Evolutionary conservation across 1,140 invertebrate genomes (phyloP).

Genomic region (Sminthurinus signatus): DNA sequence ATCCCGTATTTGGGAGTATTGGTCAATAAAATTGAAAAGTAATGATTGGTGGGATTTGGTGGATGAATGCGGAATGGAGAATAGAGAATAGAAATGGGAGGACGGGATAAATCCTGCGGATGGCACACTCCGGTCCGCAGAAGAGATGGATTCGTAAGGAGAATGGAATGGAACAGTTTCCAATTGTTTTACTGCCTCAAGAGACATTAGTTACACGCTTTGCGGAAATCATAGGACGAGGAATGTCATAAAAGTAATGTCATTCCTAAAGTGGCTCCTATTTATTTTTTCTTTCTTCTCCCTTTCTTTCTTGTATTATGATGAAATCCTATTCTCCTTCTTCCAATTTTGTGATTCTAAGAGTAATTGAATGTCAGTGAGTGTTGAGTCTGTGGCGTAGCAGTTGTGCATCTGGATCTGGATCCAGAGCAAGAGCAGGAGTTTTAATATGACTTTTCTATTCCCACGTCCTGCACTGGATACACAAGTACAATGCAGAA

Average conservation of each 20-base stretch:
- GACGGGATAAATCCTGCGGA: too few relatives aligned
- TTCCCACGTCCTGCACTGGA: too few relatives aligned
- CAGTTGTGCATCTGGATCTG: neutral
- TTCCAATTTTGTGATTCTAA: slow-evolving; percentile 7
- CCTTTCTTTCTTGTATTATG: neutral
- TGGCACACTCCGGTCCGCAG: too few relatives aligned
- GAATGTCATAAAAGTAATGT: slow-evolving; percentile 7
- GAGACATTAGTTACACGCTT: neutral
- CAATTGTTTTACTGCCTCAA: neutral
- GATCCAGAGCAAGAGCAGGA: too few relatives aligned
- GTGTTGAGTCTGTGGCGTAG: neutral
- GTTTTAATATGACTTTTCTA: too few relatives aligned
- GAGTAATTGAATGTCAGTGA: slow-evolving; percentile 4
- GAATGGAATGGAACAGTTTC: neutral
- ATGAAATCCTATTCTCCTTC: neutral
- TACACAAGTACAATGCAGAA: too few relatives aligned
- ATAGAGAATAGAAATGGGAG: too few relatives aligned
- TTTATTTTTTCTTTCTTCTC: neutral
- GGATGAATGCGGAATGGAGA: too few relatives aligned
- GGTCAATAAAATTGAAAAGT: too few relatives aligned
- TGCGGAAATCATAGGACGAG: neutral
- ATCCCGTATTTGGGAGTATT: too few relatives aligned
- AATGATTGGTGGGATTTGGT: too few relatives aligned
- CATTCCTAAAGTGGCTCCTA: neutral
- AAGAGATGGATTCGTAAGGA: too few relatives aligned